These are phyloP conservation scores for Apeltes quadracus DNA, from an alignment of 2,113 vertebrate genomes.

Conservation along the genomic window DNA sequence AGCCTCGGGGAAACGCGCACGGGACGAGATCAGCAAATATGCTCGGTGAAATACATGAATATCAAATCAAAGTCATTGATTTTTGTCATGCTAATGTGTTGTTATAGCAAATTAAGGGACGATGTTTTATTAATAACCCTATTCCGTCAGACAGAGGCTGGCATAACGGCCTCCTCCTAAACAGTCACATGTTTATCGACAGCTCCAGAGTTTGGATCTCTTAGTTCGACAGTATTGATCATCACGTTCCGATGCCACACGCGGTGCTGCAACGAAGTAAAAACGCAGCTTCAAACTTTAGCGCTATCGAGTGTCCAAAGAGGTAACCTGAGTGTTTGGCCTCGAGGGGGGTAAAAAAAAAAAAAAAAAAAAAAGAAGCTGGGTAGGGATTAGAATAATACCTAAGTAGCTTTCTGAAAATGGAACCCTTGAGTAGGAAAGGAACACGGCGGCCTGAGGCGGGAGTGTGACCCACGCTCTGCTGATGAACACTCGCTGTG, in stretches of 20 bases:
- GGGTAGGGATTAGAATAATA: constrained; percentile 79
- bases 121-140: constrained; percentile 74
- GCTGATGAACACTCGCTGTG: constrained; percentile 42
- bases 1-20: constrained; percentile 62
- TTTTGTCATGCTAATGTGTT: constrained; percentile 77
- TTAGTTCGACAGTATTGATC: constrained; percentile 28
- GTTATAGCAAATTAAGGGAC: constrained; percentile 74
- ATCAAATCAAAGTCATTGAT: constrained; percentile 80
- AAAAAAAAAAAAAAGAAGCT: constrained; percentile 8
- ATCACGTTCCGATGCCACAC: constrained; percentile 40
- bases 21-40: constrained; percentile 71
- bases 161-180: constrained; percentile 28
- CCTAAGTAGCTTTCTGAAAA: constrained; percentile 78
- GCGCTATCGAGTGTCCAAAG: constrained; percentile 69
- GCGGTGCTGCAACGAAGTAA: constrained; percentile 32
- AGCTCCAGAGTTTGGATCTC: constrained; percentile 14
- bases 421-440: constrained; percentile 72
- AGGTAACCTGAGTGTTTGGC: constrained; percentile 67
- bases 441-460: constrained; percentile 71
- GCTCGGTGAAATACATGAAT: constrained; percentile 79
- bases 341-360: constrained; percentile 9
- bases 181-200: constrained; percentile 31
- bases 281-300: constrained; percentile 55
- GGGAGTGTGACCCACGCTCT: constrained; percentile 77
- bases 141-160: constrained; percentile 41